Evolutionary conservation across 2,888 invertebrate genomes (phyloP).

Genomic region (Cyclophora albipunctata): DNA sequence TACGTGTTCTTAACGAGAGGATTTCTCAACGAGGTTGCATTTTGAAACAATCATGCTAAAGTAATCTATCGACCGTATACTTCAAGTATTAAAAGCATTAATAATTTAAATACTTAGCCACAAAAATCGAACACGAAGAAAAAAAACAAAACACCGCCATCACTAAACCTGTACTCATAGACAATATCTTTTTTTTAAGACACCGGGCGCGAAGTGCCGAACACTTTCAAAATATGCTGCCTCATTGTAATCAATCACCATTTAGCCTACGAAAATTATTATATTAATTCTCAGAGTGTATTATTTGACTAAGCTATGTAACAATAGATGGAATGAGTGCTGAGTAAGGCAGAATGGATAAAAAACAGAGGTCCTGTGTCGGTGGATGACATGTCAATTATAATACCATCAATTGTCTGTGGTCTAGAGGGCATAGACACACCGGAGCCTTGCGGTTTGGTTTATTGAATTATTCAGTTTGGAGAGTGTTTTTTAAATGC

Average conservation of each 20-base stretch:
- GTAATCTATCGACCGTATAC: too few species aligned
- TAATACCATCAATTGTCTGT: conserved; percentile 56
- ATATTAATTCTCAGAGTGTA: conserved; percentile 64
- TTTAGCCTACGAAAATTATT: conserved; percentile 63
- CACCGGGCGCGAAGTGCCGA: conserved; percentile 10
- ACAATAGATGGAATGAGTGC: conserved; percentile 61
- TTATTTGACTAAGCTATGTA: conserved; percentile 67
- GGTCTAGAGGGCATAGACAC: conserved; percentile 42
- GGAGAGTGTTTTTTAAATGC: conserved; percentile 1
- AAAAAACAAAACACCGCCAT: too few species aligned
- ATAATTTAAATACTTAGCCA: too few species aligned
- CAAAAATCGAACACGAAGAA: too few species aligned
- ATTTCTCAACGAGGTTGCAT: too few species aligned
- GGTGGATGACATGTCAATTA: conserved; percentile 70
- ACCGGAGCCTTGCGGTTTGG: conserved; percentile 40
- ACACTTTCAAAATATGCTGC: conserved; percentile 43
- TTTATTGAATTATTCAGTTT: conserved; percentile 15
- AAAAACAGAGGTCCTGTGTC: conserved; percentile 34
- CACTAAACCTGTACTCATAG: conserved; percentile 11
- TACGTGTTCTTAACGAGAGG: too few species aligned
- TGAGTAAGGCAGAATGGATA: conserved; percentile 32
- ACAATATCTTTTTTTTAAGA: conserved; percentile 17
- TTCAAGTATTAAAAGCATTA: too few species aligned
- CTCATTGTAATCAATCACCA: conserved; percentile 72
- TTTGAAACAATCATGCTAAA: too few species aligned